Evolutionary conservation across 2,888 invertebrate genomes (phyloP), one percentile per base, ranked within the genome.

Genomic region (Incurvaria masculella): DNA sequence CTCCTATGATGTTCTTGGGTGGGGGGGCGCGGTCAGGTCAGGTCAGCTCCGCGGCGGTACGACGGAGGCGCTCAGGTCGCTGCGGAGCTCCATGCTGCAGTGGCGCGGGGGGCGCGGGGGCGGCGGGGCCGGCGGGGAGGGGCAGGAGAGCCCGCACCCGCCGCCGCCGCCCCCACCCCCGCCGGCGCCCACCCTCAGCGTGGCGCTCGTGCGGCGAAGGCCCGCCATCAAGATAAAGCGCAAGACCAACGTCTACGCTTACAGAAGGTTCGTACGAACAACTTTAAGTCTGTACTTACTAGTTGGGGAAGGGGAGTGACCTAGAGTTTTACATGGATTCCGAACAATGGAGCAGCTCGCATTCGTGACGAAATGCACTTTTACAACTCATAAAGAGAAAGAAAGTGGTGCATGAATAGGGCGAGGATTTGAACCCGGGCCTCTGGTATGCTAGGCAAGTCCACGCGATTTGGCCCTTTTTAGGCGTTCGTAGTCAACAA

Each of bases 41-140:
- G 60, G 60, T 58, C 65, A 63, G 59, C 65, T 68, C 69, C 68
- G 71, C 69, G 68, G 67, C 67, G 66, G 66, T 70, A 76, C 71
- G 68, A 78, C 78, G 78, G 76, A 76, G 75, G 69, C 75, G 63
- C 69, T 78, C 66, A 72, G 74, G 65, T 67, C 68, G 64, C 66
- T 78, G 63, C 73, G 70, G 65, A 72, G 66, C 62, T 72, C 74
- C 61, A 78, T 78, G 76, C 71, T 75, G 67, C 66, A 74, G 59
- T 75, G 76, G 76, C 55, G 64, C 53, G 53, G 64, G 59, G 61
- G 67, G 56, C 59, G 63, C 59, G 61, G 63, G 56, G 56, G 63
- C 54, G 64, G 66, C 59, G 63, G 68, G 55, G 52, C 64, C 69
- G 46, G 61, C 62, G 56, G 59, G 20, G 43, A 8, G 61, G 63